Evolutionary conservation across 2,888 invertebrate genomes (phyloP).

Genomic region (Petrolisthes manimaculis): DNA sequence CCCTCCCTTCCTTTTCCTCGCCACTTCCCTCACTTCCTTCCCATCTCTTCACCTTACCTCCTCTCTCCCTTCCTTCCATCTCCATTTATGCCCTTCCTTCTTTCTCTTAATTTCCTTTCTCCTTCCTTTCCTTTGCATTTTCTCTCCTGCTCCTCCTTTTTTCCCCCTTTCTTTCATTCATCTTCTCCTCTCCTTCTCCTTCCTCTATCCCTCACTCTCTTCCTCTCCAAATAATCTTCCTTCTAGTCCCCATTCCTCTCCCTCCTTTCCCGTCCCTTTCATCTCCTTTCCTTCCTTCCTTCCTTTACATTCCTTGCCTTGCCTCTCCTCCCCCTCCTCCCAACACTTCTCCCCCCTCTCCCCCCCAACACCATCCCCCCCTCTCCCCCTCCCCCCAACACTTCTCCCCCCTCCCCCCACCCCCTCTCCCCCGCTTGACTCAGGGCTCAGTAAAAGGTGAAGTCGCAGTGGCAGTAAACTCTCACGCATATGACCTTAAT

Average conservation of each 20-base stretch:
- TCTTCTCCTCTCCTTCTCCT: neutral
- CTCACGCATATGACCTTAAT: too few species aligned
- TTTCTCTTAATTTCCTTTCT: neutral
- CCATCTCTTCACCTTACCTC: neutral
- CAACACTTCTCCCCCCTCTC: too few species aligned
- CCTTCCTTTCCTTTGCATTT: neutral
- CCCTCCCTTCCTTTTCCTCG: neutral
- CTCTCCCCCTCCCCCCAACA: too few species aligned
- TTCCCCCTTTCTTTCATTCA: slow-evolving; percentile 1
- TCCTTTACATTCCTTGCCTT: too few species aligned
- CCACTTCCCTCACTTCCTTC: neutral
- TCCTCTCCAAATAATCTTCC: neutral
- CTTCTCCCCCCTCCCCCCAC: too few species aligned
- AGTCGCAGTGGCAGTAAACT: too few species aligned
- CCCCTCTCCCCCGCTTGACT: too few species aligned
- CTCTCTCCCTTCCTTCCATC: neutral
- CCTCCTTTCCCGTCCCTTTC: neutral
- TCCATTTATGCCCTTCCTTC: neutral
- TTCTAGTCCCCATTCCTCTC: neutral
- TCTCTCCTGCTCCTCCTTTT: neutral
- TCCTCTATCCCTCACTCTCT: neutral
- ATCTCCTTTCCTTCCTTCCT: neutral
- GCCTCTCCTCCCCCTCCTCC: too few species aligned
- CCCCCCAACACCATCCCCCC: too few species aligned
- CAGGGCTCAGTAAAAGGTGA: too few species aligned